Evolutionary conservation across 2,113 vertebrate genomes (phyloP), one percentile per base, ranked within the genome.

Genomic region (Neolamprologus ventralis): DNA sequence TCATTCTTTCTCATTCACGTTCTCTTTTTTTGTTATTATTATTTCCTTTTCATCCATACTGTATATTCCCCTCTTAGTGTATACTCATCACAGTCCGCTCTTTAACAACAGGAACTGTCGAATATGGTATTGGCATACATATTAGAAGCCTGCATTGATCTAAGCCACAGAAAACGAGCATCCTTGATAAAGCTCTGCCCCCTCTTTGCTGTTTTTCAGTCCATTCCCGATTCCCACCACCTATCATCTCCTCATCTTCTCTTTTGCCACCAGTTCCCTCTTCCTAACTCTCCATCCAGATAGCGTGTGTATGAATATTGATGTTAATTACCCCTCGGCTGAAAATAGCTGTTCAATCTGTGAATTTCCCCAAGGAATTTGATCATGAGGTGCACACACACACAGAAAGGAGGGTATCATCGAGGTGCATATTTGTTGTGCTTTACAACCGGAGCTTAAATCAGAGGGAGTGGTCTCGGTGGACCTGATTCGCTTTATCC

Each of bases 261-360:
- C 75, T 82, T 80, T 63, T 2, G 9, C 60, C 13, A 84, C 71
- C 9, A 68, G 47, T 81, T 84, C 60, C 79, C 51, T 88, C 82
- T 75, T 68, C 82, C 54, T 54, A 73, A 58, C 82, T 19, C 83
- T 89, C 68, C 49, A 90, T 88, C 73, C 75, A 4, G 54, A 82
- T 85, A 80, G 79, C 58, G 71, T 95, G 92, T 40, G 73, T 80
- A 92, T 94, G 93, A 94, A 95, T 95, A 95, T 93, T 94, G 85
- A 95, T 95, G 91, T 93, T 94, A 94, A 93, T 95, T 93, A 92
- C 85, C 79, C 80, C 71, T 88, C 4, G 83, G 58, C 85, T 92
- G 86, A 90, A 95, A 95, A 93, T 91, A 88, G 90, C 82, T 85
- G 84, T 90, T 93, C 90, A 92, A 63, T 89, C 84, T 86, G 86